phyloP scores from a whole-genome alignment of 2,888 invertebrate species.

The Drosophila testacea region DNA sequence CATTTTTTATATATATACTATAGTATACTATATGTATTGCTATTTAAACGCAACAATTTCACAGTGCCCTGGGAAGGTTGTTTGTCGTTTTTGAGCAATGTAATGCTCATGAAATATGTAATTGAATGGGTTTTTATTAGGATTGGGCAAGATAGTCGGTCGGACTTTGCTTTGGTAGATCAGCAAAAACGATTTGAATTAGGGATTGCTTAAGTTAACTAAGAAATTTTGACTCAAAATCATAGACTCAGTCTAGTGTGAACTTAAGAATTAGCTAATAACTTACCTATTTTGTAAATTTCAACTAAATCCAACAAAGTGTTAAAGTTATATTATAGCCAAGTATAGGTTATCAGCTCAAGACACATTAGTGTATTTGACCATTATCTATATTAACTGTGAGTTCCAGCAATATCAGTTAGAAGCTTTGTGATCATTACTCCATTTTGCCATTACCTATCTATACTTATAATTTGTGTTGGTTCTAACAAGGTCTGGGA shows the following conservation, averaged over 20 bases:
- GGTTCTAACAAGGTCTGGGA: neutral
- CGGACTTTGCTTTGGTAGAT: slow-evolving; percentile 26
- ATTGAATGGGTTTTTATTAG: slow-evolving; percentile 52
- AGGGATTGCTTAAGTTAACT: slow-evolving; percentile 9
- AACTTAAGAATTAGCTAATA: no score
- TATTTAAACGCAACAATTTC: slow-evolving; percentile 77
- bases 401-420: neutral
- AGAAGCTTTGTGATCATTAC: neutral
- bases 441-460: neutral
- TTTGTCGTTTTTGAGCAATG: slow-evolving; percentile 34
- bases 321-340: neutral
- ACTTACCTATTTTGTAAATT: neutral
- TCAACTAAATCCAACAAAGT: neutral
- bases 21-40: slow-evolving; percentile 37
- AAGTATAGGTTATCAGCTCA: no score
- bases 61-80: slow-evolving; percentile 71
- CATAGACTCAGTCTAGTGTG: no score
- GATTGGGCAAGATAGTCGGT: slow-evolving; percentile 38
- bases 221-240: neutral
- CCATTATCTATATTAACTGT: no score
- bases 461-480: neutral
- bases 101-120: slow-evolving; percentile 54
- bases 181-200: slow-evolving; percentile 28
- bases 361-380: no score
- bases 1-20: slow-evolving; percentile 56